These are phyloP conservation scores for Agrilus mali DNA, from an alignment of 2,888 invertebrate species.

Conservation along the genomic window DNA sequence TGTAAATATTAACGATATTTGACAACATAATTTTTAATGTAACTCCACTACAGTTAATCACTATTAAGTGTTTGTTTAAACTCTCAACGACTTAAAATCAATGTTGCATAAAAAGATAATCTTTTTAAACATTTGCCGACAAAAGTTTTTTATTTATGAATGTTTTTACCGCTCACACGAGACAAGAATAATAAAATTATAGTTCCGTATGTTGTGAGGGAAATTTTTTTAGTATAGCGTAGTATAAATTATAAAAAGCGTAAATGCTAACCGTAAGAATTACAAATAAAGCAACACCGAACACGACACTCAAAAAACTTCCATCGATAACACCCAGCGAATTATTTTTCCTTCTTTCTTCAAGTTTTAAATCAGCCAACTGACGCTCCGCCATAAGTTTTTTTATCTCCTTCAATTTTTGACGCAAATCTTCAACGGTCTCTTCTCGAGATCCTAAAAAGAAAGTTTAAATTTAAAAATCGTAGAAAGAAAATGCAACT, in stretches of 20 bases:
- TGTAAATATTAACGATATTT: no score
- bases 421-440: conserved; percentile 70
- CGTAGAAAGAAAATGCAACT: no score
- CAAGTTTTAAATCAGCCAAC: conserved; percentile 36
- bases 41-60: no score
- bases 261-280: conserved; percentile 73
- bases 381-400: conserved; percentile 65
- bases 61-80: no score
- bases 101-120: no score
- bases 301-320: conserved; percentile 71
- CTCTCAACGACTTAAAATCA: no score
- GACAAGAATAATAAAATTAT: conserved; percentile 33
- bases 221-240: conserved; percentile 71
- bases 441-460: conserved; percentile 34
- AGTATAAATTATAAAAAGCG: conserved; percentile 73
- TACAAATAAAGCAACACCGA: conserved; percentile 62
- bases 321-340: conserved; percentile 60
- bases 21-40: no score
- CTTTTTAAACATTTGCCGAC: no score
- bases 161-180: no score
- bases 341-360: conserved; percentile 26
- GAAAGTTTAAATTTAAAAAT: no score
- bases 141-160: no score
- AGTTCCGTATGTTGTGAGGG: conserved; percentile 69
- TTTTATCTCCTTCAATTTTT: conserved; percentile 68